These are phyloP conservation scores for Parotocinclus haroldoi DNA, from an alignment of 2,797 vertebrate genomes.

Conservation along the genomic window DNA sequence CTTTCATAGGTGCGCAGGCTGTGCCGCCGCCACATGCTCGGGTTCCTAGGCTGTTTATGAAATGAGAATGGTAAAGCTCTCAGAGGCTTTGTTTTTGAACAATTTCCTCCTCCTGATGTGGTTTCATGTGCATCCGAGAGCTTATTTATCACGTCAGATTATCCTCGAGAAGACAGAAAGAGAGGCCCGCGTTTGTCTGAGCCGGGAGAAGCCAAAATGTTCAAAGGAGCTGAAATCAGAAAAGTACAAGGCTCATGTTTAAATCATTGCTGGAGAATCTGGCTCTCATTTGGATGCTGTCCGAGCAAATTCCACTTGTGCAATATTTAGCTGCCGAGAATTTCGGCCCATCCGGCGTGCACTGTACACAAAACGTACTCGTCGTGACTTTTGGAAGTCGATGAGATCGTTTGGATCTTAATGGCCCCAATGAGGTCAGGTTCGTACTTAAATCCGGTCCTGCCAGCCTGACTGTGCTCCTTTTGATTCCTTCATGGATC, in stretches of 20 bases:
- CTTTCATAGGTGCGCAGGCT: constrained; percentile 36
- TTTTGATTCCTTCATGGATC: constrained; percentile 49
- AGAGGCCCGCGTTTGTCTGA: constrained; percentile 42
- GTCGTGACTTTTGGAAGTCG: constrained; percentile 45
- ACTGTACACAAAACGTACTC: constrained; percentile 38
- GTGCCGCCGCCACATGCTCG: constrained; percentile 9
- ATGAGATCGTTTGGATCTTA: constrained; percentile 51
- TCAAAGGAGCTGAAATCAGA: constrained; percentile 38
- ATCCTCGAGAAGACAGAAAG: background rate
- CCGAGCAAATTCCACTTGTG: constrained; percentile 42
- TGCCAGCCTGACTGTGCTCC: constrained; percentile 43
- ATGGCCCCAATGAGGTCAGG: constrained; percentile 52
- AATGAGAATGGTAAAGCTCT: constrained; percentile 29
- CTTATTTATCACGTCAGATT: no score
- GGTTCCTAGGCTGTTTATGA: constrained; percentile 36
- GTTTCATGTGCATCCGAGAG: no score
- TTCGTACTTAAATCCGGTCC: constrained; percentile 45
- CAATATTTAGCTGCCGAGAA: constrained; percentile 41
- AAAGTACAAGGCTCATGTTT: constrained; percentile 34
- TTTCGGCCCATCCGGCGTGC: constrained; percentile 24
- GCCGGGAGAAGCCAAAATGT: constrained; percentile 19
- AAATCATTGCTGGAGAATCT: constrained; percentile 50
- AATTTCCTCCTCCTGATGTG: no score
- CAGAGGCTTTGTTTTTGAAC: constrained; percentile 35
- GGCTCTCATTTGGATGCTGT: constrained; percentile 43